These are phyloP conservation scores for Celastrina argiolus DNA, from an alignment of 2,888 invertebrate genomes.

Conservation along the genomic window DNA sequence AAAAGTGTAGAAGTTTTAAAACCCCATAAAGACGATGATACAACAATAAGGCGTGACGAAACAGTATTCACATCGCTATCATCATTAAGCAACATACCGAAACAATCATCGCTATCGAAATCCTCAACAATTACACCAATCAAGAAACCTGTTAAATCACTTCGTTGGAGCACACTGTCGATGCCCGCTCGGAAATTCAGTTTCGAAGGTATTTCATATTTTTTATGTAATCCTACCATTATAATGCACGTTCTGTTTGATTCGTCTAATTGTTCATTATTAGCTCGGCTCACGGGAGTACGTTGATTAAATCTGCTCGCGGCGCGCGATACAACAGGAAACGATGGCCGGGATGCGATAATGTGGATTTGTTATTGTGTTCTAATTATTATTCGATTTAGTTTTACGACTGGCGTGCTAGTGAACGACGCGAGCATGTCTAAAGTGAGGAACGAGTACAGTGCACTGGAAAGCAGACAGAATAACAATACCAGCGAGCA, in stretches of 20 bases:
- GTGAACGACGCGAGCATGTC: conserved; percentile 45
- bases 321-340: conserved; percentile 55
- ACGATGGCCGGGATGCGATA: conserved; percentile 65
- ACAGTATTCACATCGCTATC: conserved; percentile 49
- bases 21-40: conserved; percentile 7
- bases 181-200: conserved; percentile 43
- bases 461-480: background rate
- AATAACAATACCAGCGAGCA: conserved; percentile 8
- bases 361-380: conserved; percentile 54
- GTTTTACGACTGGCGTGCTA: conserved; percentile 41
- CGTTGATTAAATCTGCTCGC: conserved; percentile 44
- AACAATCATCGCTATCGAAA: conserved; percentile 40
- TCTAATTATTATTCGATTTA: conserved; percentile 46
- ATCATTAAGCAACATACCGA: conserved; percentile 29
- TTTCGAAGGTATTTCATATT: conserved; percentile 40
- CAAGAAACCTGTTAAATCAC: conserved; percentile 41
- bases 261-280: conserved; percentile 41
- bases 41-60: conserved; percentile 24
- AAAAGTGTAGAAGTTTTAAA: conserved; percentile 31
- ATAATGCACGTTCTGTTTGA: conserved; percentile 25
- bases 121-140: conserved; percentile 43
- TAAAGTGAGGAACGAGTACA: conserved; percentile 34
- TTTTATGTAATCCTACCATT: conserved; percentile 15
- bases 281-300: conserved; percentile 39
- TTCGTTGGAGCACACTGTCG: conserved; percentile 57